Evolutionary conservation across 2,113 vertebrate genomes (phyloP), one percentile per base, ranked within the genome.

Genomic region (Epinephelus cyanopodus): DNA sequence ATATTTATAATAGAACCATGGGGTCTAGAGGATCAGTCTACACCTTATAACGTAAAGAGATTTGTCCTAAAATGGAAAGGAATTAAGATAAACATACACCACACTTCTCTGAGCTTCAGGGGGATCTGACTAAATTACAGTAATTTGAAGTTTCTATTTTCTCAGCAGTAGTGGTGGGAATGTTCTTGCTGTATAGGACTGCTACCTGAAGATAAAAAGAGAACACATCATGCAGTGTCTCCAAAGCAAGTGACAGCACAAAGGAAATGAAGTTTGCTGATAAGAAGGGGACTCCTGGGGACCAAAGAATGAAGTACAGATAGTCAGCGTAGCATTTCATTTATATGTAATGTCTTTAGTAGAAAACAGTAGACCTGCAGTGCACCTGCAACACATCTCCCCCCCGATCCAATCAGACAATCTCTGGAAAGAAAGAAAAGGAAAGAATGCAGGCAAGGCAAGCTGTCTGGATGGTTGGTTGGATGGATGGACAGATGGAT

Each of bases 401-500:
- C 19, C 33, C 15, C 57, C 15, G 1, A 15, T 12, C 29, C 56
- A 53, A 50, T 21, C 39, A 8, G 50, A 65, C 18, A 21, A 57
- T 70, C 37, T 70, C 56, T 62, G 14, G n/a, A 50, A 33, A 56
- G n/a, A 42, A 13, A 19, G 27, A 25, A 2, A 39, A 14, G 12
- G 15, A 52, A 13, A 37, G 27, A 58, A 74, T 10, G 45, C 25
- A 54, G 64, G 11, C 42, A 5, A 61, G 42, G 68, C 7, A 14
- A 58, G 79, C 60, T 1, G 56, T 57, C 33, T 37, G 33, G 33
- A 37, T 37, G 6, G 33, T 37, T 37, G 33, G 79, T 60, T 0
- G 52, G 61, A n/a, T 21, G 62, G 83, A 83, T 1, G 61, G 87
- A 79, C 84, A 88, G 89, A 90, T 89, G 91, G 84, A 79, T 13